These are phyloP conservation scores for Sympetrum striolatum DNA, from an alignment of 2,888 invertebrate genomes.

Conservation along the genomic window DNA sequence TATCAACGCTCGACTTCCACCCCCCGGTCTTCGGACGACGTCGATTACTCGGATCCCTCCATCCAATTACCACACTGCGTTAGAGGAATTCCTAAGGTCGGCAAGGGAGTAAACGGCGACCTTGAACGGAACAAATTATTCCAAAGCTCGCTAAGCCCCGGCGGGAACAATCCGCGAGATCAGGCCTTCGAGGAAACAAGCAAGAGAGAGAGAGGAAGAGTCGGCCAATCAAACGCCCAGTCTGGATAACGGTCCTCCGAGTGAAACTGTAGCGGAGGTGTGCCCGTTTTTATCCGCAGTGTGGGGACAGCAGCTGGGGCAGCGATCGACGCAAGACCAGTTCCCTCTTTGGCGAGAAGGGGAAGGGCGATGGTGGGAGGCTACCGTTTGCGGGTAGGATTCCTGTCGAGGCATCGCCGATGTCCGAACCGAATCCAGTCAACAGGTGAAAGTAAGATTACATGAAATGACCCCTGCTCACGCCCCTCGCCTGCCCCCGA, in stretches of 20 bases:
- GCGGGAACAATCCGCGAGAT: not conserved
- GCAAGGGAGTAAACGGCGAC: not conserved
- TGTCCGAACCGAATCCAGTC: constrained; percentile 16
- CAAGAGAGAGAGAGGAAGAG: not conserved
- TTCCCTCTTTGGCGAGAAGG: not conserved
- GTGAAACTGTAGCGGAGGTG: constrained; percentile 20
- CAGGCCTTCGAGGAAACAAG: not conserved
- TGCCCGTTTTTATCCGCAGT: not conserved
- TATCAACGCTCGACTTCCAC: too few species aligned
- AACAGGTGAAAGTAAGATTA: constrained; percentile 33
- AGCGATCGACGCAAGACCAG: not conserved
- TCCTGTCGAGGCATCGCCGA: not conserved
- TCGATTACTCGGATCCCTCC: too few species aligned
- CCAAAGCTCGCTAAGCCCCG: not conserved
- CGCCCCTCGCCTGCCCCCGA: not conserved
- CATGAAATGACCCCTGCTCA: not conserved
- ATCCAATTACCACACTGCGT: too few species aligned
- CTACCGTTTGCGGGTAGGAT: not conserved
- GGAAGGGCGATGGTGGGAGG: not conserved
- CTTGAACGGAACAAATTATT: not conserved
- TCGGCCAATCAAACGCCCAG: not conserved
- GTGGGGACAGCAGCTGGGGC: not conserved
- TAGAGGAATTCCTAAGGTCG: too few species aligned
- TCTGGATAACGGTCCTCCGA: not conserved
- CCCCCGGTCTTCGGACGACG: too few species aligned